Percentiles rank a stretch among this genome's conserved stretches.
phyloP scores from a whole-genome alignment of 2,797 vertebrate genomes.

The Clarias laeviceps region DNA sequence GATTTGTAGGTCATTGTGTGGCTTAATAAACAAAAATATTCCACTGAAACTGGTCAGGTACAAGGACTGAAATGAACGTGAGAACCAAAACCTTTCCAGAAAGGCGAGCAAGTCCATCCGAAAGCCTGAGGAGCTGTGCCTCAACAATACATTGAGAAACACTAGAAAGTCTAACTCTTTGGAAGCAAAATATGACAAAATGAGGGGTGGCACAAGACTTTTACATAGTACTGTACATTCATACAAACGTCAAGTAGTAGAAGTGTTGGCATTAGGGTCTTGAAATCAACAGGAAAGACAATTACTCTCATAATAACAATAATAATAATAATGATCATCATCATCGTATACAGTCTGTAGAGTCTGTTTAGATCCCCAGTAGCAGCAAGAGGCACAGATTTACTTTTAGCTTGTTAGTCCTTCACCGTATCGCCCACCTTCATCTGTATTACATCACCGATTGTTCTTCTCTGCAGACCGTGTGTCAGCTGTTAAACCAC shows the following conservation, averaged over 20 bases:
- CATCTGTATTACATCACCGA: constrained; percentile 39
- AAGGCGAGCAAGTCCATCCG: too few species aligned
- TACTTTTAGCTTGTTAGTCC: not conserved
- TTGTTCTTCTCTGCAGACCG: constrained; percentile 22
- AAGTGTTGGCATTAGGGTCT: not conserved
- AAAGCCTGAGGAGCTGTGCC: too few species aligned
- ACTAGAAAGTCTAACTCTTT: too few species aligned
- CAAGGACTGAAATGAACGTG: too few species aligned
- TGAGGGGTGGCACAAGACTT: too few species aligned
- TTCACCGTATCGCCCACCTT: constrained; percentile 9
- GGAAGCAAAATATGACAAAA: too few species aligned
- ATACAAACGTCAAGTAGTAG: not conserved
- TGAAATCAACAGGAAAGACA: not conserved
- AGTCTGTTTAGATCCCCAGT: not conserved
- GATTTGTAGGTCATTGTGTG: too few species aligned
- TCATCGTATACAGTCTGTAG: not conserved
- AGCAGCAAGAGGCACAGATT: constrained; percentile 19
- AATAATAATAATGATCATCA: not conserved
- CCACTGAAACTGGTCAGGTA: too few species aligned
- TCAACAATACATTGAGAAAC: too few species aligned
- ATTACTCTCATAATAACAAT: not conserved
- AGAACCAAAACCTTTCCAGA: too few species aligned
- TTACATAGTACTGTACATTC: not conserved
- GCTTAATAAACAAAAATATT: too few species aligned
- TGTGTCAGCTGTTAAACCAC: constrained; percentile 47